Evolutionary conservation across 2,113 vertebrate species (phyloP).

Genomic region (Dolichallabes microphthalmus): DNA sequence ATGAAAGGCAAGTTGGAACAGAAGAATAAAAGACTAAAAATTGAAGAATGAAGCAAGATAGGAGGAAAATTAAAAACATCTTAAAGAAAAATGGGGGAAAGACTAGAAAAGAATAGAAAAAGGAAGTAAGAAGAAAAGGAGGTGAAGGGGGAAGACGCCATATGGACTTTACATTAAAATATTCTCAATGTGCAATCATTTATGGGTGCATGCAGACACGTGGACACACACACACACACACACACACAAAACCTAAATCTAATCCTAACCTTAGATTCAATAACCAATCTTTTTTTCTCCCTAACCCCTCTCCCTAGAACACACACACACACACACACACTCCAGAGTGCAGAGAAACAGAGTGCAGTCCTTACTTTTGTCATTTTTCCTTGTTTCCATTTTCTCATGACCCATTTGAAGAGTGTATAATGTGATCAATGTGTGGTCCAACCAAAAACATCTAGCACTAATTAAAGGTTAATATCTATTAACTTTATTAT

Average conservation of each 20-base stretch:
- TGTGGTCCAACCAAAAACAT: not conserved
- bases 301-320: no score
- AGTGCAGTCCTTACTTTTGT: not conserved
- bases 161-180: not conserved
- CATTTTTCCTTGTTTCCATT: not conserved
- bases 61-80: not conserved
- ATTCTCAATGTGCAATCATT: not conserved
- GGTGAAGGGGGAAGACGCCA: not conserved
- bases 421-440: not conserved
- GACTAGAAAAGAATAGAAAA: not conserved
- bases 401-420: not conserved
- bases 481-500: not conserved
- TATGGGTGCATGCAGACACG: not conserved
- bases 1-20: not conserved
- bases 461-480: not conserved
- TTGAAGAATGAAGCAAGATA: not conserved
- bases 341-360: not conserved
- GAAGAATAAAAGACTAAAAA: not conserved
- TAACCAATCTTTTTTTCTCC: no score
- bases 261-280: not conserved
- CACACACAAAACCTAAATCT: not conserved
- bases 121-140: not conserved
- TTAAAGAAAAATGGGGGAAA: not conserved
- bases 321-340: not conserved
- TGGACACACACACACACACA: not conserved